Percentiles rank a stretch among this genome's conserved stretches.
phyloP scores from a whole-genome alignment of 2,113 vertebrate species.

The Capreolus pygargus region DNA sequence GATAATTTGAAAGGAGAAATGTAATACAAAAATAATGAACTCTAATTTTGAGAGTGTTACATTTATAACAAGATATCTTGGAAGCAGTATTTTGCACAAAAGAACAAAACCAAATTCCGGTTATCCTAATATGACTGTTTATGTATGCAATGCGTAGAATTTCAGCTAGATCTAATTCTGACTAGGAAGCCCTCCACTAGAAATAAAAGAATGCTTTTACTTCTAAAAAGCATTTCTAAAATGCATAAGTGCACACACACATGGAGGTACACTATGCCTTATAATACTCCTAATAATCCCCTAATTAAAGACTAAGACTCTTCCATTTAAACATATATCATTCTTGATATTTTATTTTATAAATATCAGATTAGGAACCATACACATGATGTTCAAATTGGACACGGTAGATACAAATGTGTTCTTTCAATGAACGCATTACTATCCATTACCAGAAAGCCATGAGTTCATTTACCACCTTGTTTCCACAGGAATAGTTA shows the following conservation, averaged over 20 bases:
- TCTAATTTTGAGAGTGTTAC: background rate
- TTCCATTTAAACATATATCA: background rate
- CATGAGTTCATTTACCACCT: background rate
- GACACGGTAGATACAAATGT: background rate
- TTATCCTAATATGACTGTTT: background rate
- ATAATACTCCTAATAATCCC: background rate
- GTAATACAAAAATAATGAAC: background rate
- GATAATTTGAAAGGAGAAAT: background rate
- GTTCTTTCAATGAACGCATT: background rate
- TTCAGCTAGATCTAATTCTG: background rate
- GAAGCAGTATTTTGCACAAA: background rate
- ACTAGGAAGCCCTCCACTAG: background rate
- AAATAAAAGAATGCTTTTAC: background rate
- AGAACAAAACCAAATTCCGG: background rate
- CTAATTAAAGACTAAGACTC: background rate
- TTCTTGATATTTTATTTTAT: background rate
- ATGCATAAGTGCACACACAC: background rate
- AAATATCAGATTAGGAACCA: background rate
- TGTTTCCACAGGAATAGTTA: background rate
- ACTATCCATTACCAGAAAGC: background rate
- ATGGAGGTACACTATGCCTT: background rate
- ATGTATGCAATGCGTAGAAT: background rate
- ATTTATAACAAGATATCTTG: background rate
- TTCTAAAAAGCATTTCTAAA: background rate
- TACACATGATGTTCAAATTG: background rate